Evolutionary conservation across 2,888 invertebrate species (phyloP).

Genomic region (Lasioglossum zephyrum): DNA sequence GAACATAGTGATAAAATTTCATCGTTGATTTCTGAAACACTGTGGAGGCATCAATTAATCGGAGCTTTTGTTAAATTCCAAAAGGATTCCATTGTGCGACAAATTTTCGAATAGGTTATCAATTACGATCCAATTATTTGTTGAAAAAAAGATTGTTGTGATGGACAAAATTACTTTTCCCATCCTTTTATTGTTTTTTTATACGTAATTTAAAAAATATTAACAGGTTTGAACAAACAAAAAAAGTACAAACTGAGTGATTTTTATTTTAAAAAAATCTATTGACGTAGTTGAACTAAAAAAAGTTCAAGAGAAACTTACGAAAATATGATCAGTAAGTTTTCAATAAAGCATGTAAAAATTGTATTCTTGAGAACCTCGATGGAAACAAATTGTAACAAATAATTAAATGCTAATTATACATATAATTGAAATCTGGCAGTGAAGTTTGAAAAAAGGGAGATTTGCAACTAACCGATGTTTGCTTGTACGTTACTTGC

Average conservation of each 20-base stretch:
- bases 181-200: not conserved
- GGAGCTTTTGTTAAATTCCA: not conserved
- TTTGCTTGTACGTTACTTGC: constrained; percentile 54
- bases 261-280: not conserved
- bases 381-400: not conserved
- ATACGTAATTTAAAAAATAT: not conserved
- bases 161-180: not conserved
- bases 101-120: not conserved
- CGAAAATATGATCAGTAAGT: not conserved
- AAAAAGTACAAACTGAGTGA: not conserved
- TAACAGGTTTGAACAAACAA: not conserved
- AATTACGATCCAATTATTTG: not conserved
- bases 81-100: not conserved
- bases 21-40: not conserved
- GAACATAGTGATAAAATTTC: not conserved
- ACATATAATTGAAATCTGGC: not conserved
- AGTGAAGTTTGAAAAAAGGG: not conserved
- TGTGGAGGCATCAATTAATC: not conserved
- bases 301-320: not conserved
- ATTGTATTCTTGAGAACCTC: not conserved
- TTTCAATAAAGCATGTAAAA: not conserved
- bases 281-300: not conserved
- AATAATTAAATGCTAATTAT: not conserved
- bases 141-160: not conserved
- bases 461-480: not conserved